Evolutionary conservation across 2,113 vertebrate genomes (phyloP), one percentile per base, ranked within the genome.

Genomic region (Oxygymnocypris stewartii): DNA sequence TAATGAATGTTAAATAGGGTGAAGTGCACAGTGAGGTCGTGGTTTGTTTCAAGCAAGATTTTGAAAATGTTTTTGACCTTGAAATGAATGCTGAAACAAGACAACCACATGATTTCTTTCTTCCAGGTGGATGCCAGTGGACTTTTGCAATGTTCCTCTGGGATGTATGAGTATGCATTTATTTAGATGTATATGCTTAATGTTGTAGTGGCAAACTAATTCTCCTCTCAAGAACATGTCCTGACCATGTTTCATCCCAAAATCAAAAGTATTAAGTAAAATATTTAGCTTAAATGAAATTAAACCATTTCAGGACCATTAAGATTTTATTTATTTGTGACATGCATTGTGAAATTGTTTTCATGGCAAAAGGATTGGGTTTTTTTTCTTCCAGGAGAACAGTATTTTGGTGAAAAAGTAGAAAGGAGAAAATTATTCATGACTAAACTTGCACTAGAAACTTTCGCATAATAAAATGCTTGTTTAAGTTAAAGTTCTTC

Each of bases 1-100:
- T 79, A 73, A 73, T 87, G 82, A 59, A 73, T 61, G 23, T 59
- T 73, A 71, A 67, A 79, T 42, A 51, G 9, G 37, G 31, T 59
- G 20, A 51, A 80, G 42, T 14, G 63, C 67, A 73, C 82, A 59
- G 14, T 57, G 49, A 84, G 67, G 82, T 84, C 63, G 1, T 7
- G 3, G 13, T 65, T 82, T 23, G 44, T 28, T 79, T 37, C 23
- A 18, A 31, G 74, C 23, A 5, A 25, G 49, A 73, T 69, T 71
- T 37, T 23, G 63, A 31, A 37, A n/a, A 28, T 85, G 63, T 8
- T 71, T 61, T 80, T 42, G 54, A n/a, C 79, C 79, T 80, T 63
- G 23, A 80, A 63, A 63, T 80, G 6, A 44, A 82, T 49, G 61
- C 79, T 40, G 23, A 63, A 63, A 63, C 57, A 81, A 81, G 57